Evolutionary conservation across 2,888 invertebrate species (phyloP).

Genomic region (Saturnia pavonia): DNA sequence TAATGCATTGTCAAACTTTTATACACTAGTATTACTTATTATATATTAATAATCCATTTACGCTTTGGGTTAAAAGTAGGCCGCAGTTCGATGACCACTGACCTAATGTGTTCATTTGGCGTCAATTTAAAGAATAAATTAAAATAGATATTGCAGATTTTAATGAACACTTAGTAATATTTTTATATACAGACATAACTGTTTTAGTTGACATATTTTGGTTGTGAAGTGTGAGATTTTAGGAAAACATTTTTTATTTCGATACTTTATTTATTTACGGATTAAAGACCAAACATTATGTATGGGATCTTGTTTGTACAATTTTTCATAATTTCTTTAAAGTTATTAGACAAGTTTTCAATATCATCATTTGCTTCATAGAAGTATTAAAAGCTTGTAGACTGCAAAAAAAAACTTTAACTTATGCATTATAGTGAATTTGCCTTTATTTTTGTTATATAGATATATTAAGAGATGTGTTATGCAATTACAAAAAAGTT

Average conservation of each 20-base stretch:
- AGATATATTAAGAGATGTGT: slow-evolving; percentile 37
- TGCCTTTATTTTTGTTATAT: slow-evolving; percentile 38
- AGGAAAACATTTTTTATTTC: background rate
- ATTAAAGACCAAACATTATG: background rate
- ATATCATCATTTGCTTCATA: slow-evolving; percentile 26
- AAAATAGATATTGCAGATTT: background rate
- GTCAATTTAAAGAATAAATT: too few species aligned
- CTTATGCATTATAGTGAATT: slow-evolving; percentile 35
- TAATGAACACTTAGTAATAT: background rate
- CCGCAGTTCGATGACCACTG: too few species aligned
- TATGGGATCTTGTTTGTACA: background rate
- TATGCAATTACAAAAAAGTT: slow-evolving; percentile 45
- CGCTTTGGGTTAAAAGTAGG: too few species aligned
- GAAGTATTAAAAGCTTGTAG: slow-evolving; percentile 51
- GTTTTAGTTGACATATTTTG: background rate
- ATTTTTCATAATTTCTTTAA: background rate
- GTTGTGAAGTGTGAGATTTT: background rate
- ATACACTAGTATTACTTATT: too few species aligned
- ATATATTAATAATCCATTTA: too few species aligned
- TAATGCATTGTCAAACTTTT: too few species aligned
- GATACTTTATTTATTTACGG: background rate
- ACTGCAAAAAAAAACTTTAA: slow-evolving; percentile 30
- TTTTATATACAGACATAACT: background rate
- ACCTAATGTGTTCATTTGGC: too few species aligned
- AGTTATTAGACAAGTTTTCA: background rate